These are phyloP conservation scores for Ardeotis arabs DNA, from an alignment of 2,113 vertebrate species.

Conservation along the genomic window DNA sequence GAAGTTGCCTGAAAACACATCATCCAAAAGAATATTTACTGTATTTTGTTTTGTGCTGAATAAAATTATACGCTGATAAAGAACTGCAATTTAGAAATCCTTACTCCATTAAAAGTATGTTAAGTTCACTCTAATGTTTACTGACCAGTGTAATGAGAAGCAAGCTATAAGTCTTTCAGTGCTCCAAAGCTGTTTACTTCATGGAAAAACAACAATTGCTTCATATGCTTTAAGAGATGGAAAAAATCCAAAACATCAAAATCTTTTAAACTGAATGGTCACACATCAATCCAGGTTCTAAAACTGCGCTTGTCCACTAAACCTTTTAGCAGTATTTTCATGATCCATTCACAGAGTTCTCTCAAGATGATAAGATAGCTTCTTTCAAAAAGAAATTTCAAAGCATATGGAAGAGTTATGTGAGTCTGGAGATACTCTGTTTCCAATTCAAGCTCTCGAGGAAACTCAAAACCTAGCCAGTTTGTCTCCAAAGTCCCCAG, in stretches of 20 bases:
- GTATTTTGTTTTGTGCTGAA: background rate
- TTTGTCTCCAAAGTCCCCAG: background rate
- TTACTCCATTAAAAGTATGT: background rate
- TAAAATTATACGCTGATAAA: slow-evolving; percentile 15
- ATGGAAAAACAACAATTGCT: background rate
- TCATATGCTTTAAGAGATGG: background rate
- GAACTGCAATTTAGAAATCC: background rate
- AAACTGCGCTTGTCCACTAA: background rate
- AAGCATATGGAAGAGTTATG: slow-evolving; percentile 18
- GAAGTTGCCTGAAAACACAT: background rate
- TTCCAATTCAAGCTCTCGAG: slow-evolving; percentile 14
- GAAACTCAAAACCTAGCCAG: slow-evolving; percentile 4
- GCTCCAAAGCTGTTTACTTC: slow-evolving; percentile 31
- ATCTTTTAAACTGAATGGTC: background rate
- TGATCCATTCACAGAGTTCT: background rate
- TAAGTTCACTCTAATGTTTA: slow-evolving; percentile 39
- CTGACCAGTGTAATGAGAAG: background rate
- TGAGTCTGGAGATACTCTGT: background rate
- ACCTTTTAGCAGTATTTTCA: background rate
- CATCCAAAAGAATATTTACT: slow-evolving; percentile 49
- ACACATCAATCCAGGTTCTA: background rate
- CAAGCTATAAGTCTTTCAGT: background rate
- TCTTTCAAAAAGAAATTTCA: slow-evolving; percentile 3
- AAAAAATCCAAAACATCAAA: background rate
- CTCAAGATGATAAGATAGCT: background rate